A percentile compares a stretch with the other conserved stretches of the same genome.
These are phyloP conservation scores for Congeria kusceri DNA, from an alignment of 2,888 invertebrate genomes.

Conservation along the genomic window DNA sequence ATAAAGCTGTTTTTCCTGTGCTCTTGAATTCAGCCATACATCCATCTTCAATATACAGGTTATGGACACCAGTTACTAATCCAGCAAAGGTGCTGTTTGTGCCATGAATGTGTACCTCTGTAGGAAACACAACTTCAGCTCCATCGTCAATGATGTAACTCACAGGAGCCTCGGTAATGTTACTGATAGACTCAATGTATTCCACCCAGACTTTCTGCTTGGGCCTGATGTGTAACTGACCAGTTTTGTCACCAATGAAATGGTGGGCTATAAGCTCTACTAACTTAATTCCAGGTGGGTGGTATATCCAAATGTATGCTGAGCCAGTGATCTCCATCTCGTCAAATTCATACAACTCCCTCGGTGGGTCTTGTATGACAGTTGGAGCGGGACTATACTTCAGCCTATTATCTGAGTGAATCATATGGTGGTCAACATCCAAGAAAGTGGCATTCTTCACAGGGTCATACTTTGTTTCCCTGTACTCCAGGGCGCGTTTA, in stretches of 20 bases:
- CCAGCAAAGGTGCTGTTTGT: constrained; percentile 74
- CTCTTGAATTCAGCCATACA: constrained; percentile 68
- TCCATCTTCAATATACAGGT: constrained; percentile 71
- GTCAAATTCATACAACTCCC: constrained; percentile 71
- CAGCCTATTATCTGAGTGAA: constrained; percentile 71
- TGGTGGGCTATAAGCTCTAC: constrained; percentile 69
- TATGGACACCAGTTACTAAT: constrained; percentile 70
- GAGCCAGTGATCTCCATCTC: constrained; percentile 77
- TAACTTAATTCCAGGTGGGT: constrained; percentile 59
- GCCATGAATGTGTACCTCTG: constrained; percentile 77
- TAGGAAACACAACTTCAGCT: constrained; percentile 74
- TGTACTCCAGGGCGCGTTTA: constrained; percentile 73
- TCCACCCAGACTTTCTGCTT: constrained; percentile 75
- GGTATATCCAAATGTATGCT: constrained; percentile 69
- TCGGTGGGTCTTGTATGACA: constrained; percentile 69
- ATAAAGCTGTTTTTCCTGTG: constrained; percentile 73
- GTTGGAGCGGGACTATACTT: constrained; percentile 72
- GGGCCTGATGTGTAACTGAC: constrained; percentile 68
- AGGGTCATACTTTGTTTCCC: constrained; percentile 76
- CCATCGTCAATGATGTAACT: constrained; percentile 73
- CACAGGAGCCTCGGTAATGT: constrained; percentile 77
- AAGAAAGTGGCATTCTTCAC: constrained; percentile 74
- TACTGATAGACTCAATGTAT: constrained; percentile 71
- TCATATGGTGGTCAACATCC: constrained; percentile 73
- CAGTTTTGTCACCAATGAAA: constrained; percentile 78